Conservation (phyloP, 2,113 vertebrate species). For the Typhlomys cinereus region DNA sequence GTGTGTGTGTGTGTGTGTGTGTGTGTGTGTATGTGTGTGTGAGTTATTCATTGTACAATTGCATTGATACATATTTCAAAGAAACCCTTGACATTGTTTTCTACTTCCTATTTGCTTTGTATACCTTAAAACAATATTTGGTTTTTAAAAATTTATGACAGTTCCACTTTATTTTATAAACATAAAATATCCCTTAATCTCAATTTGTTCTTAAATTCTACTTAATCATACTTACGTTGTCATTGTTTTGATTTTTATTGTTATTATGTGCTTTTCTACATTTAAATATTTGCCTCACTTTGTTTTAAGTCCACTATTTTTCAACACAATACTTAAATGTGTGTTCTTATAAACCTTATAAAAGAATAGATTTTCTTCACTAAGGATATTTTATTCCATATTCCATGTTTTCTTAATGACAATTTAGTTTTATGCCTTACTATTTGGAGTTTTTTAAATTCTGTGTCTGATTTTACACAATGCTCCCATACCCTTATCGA, state of each 20-base stretch:
- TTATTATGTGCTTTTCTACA: neutral
- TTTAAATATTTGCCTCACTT: constrained; percentile 24
- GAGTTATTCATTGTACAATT: neutral
- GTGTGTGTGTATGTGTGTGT: neutral
- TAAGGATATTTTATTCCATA: neutral
- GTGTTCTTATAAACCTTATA: too few species aligned
- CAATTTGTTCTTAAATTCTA: constrained; percentile 1
- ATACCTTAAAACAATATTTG: constrained; percentile 28
- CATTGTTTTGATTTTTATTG: neutral
- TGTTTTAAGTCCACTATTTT: constrained; percentile 30
- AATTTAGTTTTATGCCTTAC: constrained; percentile 25
- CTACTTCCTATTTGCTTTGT: constrained; percentile 5
- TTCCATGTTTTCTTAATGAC: neutral
- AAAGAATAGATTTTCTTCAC: neutral
- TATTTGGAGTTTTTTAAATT: neutral
- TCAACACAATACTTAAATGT: neutral
- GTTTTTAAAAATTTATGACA: neutral
- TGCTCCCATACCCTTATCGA: neutral
- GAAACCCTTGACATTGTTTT: neutral
- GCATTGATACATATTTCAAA: neutral
- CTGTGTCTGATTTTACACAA: neutral
- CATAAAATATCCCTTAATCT: neutral
- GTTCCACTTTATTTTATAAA: neutral
- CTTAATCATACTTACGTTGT: neutral
- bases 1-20: neutral